Evolutionary conservation across 1,140 invertebrate genomes (phyloP).

Genomic region (Megalopta genalis): DNA sequence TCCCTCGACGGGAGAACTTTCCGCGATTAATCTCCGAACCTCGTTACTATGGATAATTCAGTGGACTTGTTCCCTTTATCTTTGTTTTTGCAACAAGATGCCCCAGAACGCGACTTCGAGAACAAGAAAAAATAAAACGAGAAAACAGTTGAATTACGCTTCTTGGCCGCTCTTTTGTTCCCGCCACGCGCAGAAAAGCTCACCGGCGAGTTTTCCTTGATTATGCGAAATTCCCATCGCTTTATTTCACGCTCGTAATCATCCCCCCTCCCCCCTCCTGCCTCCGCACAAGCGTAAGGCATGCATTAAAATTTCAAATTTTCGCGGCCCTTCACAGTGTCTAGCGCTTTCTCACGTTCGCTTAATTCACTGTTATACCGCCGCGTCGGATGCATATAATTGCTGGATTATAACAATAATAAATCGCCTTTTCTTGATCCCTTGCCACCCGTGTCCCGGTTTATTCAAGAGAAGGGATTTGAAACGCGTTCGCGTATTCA

Average conservation of each 20-base stretch:
- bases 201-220: neutral
- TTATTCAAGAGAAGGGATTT: neutral
- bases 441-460: neutral
- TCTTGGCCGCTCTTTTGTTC: neutral
- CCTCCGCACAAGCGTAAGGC: neutral
- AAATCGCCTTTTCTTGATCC: neutral
- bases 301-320: constrained; percentile 7
- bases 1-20: too few species aligned
- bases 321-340: neutral
- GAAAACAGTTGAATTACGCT: neutral
- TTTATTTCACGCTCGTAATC: neutral
- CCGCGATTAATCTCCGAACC: too few species aligned
- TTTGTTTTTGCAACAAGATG: too few species aligned
- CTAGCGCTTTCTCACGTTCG: neutral
- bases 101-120: neutral
- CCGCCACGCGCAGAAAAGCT: neutral
- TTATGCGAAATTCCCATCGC: neutral
- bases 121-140: neutral
- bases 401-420: neutral
- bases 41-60: too few species aligned
- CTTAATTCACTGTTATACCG: neutral
- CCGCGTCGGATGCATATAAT: neutral
- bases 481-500: neutral
- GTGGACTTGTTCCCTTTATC: too few species aligned
- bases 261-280: neutral